phyloP scores from a whole-genome alignment of 2,113 vertebrate species.

The Perccottus glenii region DNA sequence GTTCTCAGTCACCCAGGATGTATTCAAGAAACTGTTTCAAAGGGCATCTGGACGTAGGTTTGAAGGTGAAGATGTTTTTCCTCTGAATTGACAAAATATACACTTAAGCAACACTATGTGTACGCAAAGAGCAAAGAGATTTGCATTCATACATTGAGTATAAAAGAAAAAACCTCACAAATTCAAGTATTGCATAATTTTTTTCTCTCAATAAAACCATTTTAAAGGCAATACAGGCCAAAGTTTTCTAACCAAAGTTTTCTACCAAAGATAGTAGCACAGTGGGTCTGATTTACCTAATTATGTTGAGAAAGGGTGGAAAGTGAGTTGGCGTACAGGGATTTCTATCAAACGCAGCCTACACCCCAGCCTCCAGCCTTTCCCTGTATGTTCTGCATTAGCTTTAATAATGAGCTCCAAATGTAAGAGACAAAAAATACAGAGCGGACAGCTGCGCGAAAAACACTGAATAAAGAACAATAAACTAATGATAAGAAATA shows the following conservation, averaged over 20 bases:
- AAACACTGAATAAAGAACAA: constrained; percentile 39
- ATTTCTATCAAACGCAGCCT: constrained; percentile 48
- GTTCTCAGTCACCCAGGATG: no score
- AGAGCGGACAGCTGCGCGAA: constrained; percentile 26
- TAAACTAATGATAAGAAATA: constrained; percentile 56
- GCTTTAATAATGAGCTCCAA: constrained; percentile 69
- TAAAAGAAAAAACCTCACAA: neutral
- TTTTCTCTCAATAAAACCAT: neutral
- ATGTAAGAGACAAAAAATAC: constrained; percentile 56
- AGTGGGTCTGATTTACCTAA: constrained; percentile 36
- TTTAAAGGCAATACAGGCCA: neutral
- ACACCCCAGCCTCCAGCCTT: constrained; percentile 43
- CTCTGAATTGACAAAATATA: no score
- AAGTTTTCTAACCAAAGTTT: neutral
- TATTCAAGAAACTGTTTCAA: no score
- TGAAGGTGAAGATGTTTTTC: no score
- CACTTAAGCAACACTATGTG: no score
- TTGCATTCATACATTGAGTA: neutral
- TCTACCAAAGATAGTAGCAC: constrained; percentile 8
- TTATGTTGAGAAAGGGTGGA: constrained; percentile 38
- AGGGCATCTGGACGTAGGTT: no score
- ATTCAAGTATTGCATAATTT: neutral
- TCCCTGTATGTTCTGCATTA: constrained; percentile 56
- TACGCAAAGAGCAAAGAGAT: neutral
- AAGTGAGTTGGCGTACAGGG: constrained; percentile 32